Evolutionary conservation across 2,797 vertebrate species (phyloP).

Genomic region (Podarcis siculus): DNA sequence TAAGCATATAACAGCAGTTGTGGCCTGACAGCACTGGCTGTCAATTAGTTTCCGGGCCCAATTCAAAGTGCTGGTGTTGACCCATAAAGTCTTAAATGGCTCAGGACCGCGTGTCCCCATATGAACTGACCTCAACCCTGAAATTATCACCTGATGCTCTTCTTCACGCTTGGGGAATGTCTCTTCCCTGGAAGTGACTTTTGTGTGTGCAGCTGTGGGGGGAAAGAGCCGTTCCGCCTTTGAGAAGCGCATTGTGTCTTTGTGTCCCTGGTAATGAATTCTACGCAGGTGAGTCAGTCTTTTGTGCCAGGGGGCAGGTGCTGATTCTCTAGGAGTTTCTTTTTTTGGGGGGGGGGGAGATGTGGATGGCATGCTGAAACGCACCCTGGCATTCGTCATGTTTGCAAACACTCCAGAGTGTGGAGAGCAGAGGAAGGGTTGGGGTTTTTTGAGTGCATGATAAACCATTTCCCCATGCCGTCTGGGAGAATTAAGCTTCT

Average conservation of each 20-base stretch:
- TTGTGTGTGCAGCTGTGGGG: constrained; percentile 62
- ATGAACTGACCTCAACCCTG: no score
- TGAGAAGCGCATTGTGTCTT: constrained; percentile 64
- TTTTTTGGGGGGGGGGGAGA: constrained; percentile 42
- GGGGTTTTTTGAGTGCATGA: constrained; percentile 46
- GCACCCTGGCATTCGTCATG: constrained; percentile 54
- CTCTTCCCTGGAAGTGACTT: constrained; percentile 34
- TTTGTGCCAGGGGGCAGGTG: constrained; percentile 73
- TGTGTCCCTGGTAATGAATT: constrained; percentile 50
- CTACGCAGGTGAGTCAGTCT: constrained; percentile 74
- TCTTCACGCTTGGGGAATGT: no score
- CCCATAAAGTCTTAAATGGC: no score
- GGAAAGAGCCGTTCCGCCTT: constrained; percentile 41
- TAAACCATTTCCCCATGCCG: constrained; percentile 47
- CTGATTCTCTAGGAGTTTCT: constrained; percentile 56
- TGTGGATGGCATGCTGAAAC: constrained; percentile 51
- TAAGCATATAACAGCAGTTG: no score
- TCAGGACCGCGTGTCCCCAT: no score
- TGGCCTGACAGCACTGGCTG: no score
- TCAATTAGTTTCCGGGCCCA: no score
- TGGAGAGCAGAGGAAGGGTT: constrained; percentile 18
- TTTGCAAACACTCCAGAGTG: constrained; percentile 52
- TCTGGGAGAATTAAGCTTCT: constrained; percentile 32
- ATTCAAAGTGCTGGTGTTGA: no score
- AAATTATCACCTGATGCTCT: no score